These are phyloP conservation scores for Apoderus coryli DNA, from an alignment of 2,888 invertebrate species.

Conservation along the genomic window DNA sequence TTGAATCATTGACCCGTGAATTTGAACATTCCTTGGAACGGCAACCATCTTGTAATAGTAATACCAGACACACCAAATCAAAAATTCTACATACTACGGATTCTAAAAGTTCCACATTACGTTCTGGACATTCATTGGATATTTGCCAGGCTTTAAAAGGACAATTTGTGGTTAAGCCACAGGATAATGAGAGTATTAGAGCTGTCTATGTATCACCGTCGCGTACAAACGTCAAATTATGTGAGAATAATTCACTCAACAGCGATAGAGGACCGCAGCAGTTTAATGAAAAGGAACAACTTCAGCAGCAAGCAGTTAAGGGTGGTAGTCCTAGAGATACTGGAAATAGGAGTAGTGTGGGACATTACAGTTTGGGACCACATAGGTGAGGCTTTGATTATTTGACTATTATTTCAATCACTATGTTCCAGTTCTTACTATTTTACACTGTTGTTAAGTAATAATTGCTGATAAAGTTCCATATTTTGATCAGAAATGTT, in stretches of 20 bases:
- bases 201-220: conserved; percentile 47
- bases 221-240: too few species aligned
- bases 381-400: conserved; percentile 30
- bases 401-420: too few species aligned
- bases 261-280: too few species aligned
- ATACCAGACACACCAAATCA: too few species aligned
- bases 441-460: too few species aligned
- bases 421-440: too few species aligned
- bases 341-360: conserved; percentile 34
- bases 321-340: conserved; percentile 33
- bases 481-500: too few species aligned
- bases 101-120: conserved; percentile 21
- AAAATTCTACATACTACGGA: conserved; percentile 14
- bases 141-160: conserved; percentile 34
- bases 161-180: conserved; percentile 44
- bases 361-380: conserved; percentile 32
- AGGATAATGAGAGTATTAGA: conserved; percentile 52
- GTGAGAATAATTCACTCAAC: too few species aligned
- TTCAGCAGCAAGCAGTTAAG: conserved; percentile 5
- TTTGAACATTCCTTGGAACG: conserved; percentile 65
- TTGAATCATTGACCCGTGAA: conserved; percentile 64
- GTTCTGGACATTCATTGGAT: conserved; percentile 27
- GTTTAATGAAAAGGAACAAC: conserved; percentile 6
- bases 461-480: too few species aligned
- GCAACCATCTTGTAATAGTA: conserved; percentile 23